Conservation (phyloP, 2,113 vertebrate species). For the Pitta sordida region DNA sequence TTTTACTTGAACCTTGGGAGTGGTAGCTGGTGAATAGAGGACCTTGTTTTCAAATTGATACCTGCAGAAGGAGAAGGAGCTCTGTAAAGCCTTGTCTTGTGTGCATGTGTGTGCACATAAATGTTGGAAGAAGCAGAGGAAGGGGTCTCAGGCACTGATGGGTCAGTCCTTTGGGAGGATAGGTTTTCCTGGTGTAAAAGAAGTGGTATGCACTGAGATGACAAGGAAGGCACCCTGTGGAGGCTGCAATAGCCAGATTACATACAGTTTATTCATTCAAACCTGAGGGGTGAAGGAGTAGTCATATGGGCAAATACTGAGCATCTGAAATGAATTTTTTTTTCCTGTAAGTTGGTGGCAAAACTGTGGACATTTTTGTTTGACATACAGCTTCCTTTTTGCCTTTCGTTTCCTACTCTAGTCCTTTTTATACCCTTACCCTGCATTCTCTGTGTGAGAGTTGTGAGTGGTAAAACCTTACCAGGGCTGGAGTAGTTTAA, state of each 20-base stretch:
- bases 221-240: not conserved
- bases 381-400: not conserved
- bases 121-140: not conserved
- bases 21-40: not conserved
- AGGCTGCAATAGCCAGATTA: not conserved
- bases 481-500: not conserved
- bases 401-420: not conserved
- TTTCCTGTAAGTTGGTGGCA: not conserved
- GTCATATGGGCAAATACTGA: not conserved
- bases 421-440: not conserved
- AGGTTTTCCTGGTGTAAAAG: not conserved
- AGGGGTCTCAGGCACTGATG: not conserved
- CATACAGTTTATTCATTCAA: not conserved
- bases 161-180: not conserved
- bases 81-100: not conserved
- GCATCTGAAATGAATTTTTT: not conserved
- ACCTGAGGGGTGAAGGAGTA: not conserved
- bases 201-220: not conserved
- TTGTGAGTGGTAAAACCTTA: not conserved
- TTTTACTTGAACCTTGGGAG: not conserved
- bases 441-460: not conserved
- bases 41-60: not conserved
- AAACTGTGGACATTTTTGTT: not conserved
- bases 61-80: not conserved
- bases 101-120: rapidly evolving